Percentiles rank a stretch among this genome's conserved stretches.
Conservation (phyloP, 2,888 invertebrate species). For the Idaea dimidiata region DNA sequence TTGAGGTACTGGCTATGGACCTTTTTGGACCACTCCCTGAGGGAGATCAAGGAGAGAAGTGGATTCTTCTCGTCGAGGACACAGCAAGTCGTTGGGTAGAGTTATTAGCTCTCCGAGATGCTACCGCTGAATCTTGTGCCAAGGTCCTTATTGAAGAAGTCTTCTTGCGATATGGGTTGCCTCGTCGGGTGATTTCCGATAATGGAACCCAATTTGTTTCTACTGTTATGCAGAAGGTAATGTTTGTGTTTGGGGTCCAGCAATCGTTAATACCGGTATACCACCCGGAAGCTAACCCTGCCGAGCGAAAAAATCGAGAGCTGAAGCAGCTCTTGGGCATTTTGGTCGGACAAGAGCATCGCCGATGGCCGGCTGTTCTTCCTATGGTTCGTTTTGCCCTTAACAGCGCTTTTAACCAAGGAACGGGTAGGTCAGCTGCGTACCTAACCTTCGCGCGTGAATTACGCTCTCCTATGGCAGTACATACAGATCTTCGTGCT, state of each 20-base stretch:
- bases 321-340: conserved; percentile 34
- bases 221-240: conserved; percentile 28
- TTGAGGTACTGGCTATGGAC: conserved; percentile 24
- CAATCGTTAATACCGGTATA: conserved; percentile 36
- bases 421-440: conserved; percentile 31
- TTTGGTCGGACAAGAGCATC: conserved; percentile 28
- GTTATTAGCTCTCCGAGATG: conserved; percentile 20
- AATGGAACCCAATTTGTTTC: conserved; percentile 34
- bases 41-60: conserved; percentile 19
- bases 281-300: conserved; percentile 45
- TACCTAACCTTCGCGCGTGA: conserved; percentile 38
- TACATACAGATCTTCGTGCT: conserved; percentile 1
- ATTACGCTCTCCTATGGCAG: conserved; percentile 25
- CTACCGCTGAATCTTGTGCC: conserved; percentile 25
- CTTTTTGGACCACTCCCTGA: conserved; percentile 29
- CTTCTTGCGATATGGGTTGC: conserved; percentile 31
- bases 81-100: conserved; percentile 29
- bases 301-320: conserved; percentile 41
- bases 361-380: conserved; percentile 29
- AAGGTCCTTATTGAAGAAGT: conserved; percentile 22
- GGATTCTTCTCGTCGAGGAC: conserved; percentile 28
- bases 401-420: conserved; percentile 22
- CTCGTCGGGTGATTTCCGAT: conserved; percentile 28
- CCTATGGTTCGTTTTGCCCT: conserved; percentile 32
- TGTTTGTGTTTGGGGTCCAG: conserved; percentile 21